Percentiles rank a stretch among this genome's conserved stretches.
These are phyloP conservation scores for Ammodramus savannarum DNA, from an alignment of 2,113 vertebrate species.

Conservation along the genomic window DNA sequence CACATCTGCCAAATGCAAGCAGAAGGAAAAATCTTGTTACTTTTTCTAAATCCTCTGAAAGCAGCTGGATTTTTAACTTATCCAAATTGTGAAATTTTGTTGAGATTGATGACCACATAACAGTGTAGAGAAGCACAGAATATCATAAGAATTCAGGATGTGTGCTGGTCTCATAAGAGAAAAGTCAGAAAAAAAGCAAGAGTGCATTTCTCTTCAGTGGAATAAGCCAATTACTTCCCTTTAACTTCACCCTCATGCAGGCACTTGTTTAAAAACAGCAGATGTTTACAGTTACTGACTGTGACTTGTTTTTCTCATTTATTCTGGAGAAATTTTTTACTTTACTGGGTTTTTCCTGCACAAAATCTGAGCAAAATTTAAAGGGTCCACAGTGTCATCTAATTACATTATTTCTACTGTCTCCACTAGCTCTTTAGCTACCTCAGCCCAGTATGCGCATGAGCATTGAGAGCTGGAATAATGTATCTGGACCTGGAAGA, in stretches of 20 bases:
- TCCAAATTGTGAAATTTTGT: slow-evolving; percentile 21
- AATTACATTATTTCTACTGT: neutral
- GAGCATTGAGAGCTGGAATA: neutral
- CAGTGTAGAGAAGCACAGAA: neutral
- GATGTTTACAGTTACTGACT: slow-evolving; percentile 26
- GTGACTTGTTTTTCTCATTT: neutral
- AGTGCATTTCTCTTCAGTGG: neutral
- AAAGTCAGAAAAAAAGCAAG: neutral
- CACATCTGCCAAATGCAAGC: neutral
- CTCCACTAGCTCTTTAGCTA: neutral
- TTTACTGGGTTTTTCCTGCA: neutral
- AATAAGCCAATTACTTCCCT: neutral
- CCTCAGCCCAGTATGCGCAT: neutral
- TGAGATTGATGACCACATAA: neutral
- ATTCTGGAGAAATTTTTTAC: neutral
- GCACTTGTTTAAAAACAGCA: slow-evolving; percentile 6
- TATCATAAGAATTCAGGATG: neutral
- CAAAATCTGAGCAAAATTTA: neutral
- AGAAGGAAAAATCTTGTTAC: slow-evolving; percentile 26
- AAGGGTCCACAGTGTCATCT: neutral
- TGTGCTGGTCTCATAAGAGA: neutral
- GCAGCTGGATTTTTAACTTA: slow-evolving; percentile 25
- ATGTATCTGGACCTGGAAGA: neutral
- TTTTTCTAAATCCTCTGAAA: slow-evolving; percentile 51
- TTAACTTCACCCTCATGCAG: neutral